Evolutionary conservation across 2,113 vertebrate species (phyloP).

Genomic region (Asarcornis scutulata): DNA sequence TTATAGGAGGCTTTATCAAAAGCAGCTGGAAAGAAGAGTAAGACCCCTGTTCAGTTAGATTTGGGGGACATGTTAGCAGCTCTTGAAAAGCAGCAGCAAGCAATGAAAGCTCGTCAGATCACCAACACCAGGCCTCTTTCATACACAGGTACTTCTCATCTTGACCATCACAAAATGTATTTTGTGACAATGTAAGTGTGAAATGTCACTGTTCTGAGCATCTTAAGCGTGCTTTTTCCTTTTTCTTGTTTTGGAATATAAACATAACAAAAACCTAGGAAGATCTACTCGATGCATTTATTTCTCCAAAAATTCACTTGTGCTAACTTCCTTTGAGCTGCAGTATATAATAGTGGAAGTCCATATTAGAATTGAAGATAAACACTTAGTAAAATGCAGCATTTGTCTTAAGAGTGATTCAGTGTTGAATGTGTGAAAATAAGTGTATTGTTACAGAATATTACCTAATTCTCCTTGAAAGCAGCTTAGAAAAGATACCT

Average conservation of each 20-base stretch:
- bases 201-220: background rate
- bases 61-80: slow-evolving; percentile 97
- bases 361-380: background rate
- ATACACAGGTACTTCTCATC: slow-evolving; percentile 81
- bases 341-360: background rate
- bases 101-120: slow-evolving; percentile 94
- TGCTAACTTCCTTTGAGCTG: background rate
- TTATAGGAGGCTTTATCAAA: slow-evolving; percentile 93
- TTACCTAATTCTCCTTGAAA: background rate
- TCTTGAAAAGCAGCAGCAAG: slow-evolving; percentile 95
- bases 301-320: background rate
- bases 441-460: background rate
- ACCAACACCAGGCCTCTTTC: slow-evolving; percentile 95
- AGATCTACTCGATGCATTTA: background rate
- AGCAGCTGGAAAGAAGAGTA: slow-evolving; percentile 96
- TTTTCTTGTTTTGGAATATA: background rate
- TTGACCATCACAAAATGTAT: background rate
- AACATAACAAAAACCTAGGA: background rate
- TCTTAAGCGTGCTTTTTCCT: background rate
- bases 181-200: background rate
- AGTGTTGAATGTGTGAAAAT: background rate
- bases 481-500: background rate
- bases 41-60: slow-evolving; percentile 95
- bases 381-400: background rate
- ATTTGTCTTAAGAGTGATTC: background rate